A percentile compares a stretch with the other conserved stretches of the same genome.
phyloP scores from a whole-genome alignment of 2,888 invertebrate species.

The Physocephala rufipes region DNA sequence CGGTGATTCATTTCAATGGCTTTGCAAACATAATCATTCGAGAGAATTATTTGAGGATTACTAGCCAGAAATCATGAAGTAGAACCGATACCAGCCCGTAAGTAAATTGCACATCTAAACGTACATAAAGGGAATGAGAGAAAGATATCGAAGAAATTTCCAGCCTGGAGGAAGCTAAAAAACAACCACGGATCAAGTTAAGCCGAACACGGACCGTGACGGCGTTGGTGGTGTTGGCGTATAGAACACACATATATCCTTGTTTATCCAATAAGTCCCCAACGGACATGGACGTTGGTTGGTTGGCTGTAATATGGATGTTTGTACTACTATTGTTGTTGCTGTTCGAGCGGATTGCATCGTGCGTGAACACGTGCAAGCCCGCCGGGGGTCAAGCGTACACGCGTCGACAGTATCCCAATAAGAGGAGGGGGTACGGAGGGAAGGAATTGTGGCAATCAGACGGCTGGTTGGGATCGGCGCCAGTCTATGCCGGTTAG shows the following conservation, averaged over 20 bases:
- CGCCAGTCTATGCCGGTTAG: background rate
- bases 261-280: no score
- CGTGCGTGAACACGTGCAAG: constrained; percentile 61
- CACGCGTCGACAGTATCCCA: constrained; percentile 4
- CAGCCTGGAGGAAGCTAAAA: constrained; percentile 5
- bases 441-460: constrained; percentile 4
- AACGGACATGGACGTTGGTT: no score
- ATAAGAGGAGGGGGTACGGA: background rate
- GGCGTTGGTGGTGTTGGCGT: no score
- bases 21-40: constrained; percentile 36
- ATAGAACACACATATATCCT: no score
- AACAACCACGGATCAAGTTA: constrained; percentile 12
- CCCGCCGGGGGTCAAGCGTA: constrained; percentile 60
- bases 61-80: constrained; percentile 11
- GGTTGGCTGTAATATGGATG: constrained; percentile 41
- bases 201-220: constrained; percentile 24
- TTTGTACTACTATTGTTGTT: constrained; percentile 45
- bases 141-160: constrained; percentile 38
- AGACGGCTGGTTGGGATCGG: constrained; percentile 1
- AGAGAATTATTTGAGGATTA: constrained; percentile 28
- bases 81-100: background rate
- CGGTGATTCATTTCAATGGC: constrained; percentile 40
- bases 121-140: background rate
- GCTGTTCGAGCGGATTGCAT: background rate
- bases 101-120: background rate